Base-by-base conservation (phyloP, 2,888 invertebrate species). In the Seira ritae region DNA sequence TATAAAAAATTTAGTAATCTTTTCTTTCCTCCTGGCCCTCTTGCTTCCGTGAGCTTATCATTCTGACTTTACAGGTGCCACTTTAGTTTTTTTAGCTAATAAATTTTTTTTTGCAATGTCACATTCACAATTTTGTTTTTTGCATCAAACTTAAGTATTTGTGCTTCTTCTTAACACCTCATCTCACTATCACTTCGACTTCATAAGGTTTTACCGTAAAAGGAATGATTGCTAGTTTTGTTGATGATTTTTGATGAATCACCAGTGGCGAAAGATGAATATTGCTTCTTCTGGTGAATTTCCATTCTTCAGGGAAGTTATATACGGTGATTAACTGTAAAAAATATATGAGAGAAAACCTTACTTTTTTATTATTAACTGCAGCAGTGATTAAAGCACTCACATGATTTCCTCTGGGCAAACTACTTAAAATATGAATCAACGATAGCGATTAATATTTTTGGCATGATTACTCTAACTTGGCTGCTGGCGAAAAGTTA, bases 31-130 rank as follows among this genome's bases (percentile, higher is more conserved):
- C n/a, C n/a, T n/a, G n/a, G n/a, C n/a, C n/a, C n/a, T n/a, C 17
- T 60, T 60, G 60, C 60, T 60, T 60, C 60, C 60, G 60, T 60
- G n/a, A 10, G 15, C 17, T 60, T n/a, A 15, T n/a, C 12, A 60
- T 17, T 60, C n/a, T 8, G 17, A n/a, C 17, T 8, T 10, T n/a
- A n/a, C 3, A n/a, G 8, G 60, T n/a, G 60, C 60, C 60, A 60
- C 17, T 8, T 60, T 60, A 3, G 4, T 60, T 3, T n/a, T 60
- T 10, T 4, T 8, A 60, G 42, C 12, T 42, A 4, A 12, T 8
- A 12, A 42, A 42, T 42, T n/a, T n/a, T 42, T 42, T 42, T 42
- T 42, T 42, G 42, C 42, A 42, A 42, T 42, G 42, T 42, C 42
- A 42, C 42, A 42, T 8, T 60, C 60, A 60, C 60, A 60, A 8